Base-by-base conservation (phyloP, 2,888 invertebrate genomes). In the Acrobeloides nanus region DNA sequence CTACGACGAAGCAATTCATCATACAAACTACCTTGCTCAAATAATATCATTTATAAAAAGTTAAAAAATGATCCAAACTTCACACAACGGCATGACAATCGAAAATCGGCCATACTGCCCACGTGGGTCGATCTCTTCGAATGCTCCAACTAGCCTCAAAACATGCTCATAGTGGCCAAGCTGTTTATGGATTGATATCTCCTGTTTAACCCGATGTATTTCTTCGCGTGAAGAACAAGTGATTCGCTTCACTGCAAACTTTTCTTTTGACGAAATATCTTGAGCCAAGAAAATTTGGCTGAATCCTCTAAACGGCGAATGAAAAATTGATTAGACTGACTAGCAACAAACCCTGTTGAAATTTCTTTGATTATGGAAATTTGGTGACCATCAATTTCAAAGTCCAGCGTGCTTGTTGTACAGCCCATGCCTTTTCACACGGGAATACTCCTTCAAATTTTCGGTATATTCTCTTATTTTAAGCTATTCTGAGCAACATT, bases 381-480 rank as follows among this genome's bases (percentile, higher is more conserved):
- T 68, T 82, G 82, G 52, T 81, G 80, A 27, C 82, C 82, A 73
- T 85, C 84, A 41, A 87, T 81, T 44, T 78, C 78, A 24, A 87
- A 74, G 6, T 81, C 80, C 76, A 86, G 84, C 68, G 81, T 83
- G 26, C 82, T 81, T 76, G 86, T 86, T 34, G 84, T 79, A 73
- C 87, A 87, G 17, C 77, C 78, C 77, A 77, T n/a, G n/a, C n/a
- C n/a, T n/a, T n/a, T n/a, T n/a, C n/a, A n/a, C n/a, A n/a, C n/a
- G n/a, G n/a, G n/a, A n/a, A n/a, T n/a, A n/a, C n/a, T n/a, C n/a
- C n/a, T n/a, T n/a, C n/a, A n/a, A n/a, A n/a, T n/a, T n/a, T n/a
- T n/a, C n/a, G n/a, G n/a, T n/a, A n/a, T n/a, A n/a, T n/a, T n/a
- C n/a, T n/a, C n/a, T n/a, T n/a, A n/a, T n/a, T n/a, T n/a, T n/a